These are phyloP conservation scores for Serrognathus titanus DNA, from an alignment of 2,888 invertebrate genomes.

Conservation along the genomic window DNA sequence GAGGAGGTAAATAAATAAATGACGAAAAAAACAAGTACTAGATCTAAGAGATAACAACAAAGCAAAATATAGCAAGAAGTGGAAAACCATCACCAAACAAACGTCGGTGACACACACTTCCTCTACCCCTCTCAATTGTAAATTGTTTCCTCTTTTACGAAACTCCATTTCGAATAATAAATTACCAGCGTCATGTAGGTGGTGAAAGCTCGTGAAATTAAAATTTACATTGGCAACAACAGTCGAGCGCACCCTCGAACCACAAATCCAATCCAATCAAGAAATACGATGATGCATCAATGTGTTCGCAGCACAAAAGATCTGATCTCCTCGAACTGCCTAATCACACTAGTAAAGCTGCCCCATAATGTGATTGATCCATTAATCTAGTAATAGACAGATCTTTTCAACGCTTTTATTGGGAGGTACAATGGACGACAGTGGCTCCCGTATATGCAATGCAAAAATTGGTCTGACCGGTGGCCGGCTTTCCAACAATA, in stretches of 20 bases:
- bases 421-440: conserved; percentile 12
- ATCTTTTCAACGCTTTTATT: conserved; percentile 29
- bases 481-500: conserved; percentile 12
- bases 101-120: too few relatives aligned
- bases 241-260: background rate
- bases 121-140: too few relatives aligned
- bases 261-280: background rate
- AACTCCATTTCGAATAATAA: too few relatives aligned
- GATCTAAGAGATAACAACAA: too few relatives aligned
- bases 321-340: background rate
- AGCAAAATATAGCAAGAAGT: too few relatives aligned
- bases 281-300: background rate
- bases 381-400: conserved; percentile 29
- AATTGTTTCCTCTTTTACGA: too few relatives aligned
- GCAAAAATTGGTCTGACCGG: conserved; percentile 17
- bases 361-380: conserved; percentile 25
- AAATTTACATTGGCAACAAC: background rate
- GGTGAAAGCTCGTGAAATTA: too few relatives aligned
- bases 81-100: too few relatives aligned
- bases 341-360: conserved; percentile 18
- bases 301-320: background rate
- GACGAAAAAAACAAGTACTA: too few relatives aligned
- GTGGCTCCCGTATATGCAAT: conserved; percentile 2
- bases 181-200: too few relatives aligned
- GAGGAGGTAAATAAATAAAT: too few relatives aligned